Conservation (phyloP, 2,797 vertebrate genomes). For the Melanogrammus aeglefinus region DNA sequence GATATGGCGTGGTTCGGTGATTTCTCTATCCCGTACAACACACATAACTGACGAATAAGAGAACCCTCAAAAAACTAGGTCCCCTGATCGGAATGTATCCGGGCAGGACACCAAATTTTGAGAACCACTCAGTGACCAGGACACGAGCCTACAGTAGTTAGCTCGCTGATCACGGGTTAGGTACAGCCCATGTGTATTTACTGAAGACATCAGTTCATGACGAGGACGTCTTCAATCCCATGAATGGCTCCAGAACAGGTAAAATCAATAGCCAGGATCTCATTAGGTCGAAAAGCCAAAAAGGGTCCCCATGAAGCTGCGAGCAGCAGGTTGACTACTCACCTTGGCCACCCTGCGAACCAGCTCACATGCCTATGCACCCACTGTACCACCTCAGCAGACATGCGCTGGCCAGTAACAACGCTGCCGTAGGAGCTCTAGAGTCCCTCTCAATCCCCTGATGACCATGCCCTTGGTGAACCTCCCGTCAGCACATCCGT, state of each 20-base stretch:
- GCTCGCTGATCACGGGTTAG: background rate
- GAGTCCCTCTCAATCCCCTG: background rate
- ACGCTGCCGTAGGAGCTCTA: background rate
- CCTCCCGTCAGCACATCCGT: background rate
- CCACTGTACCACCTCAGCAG: background rate
- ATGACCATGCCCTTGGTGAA: background rate
- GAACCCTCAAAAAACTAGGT: background rate
- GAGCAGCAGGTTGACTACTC: background rate
- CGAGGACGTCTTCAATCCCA: background rate
- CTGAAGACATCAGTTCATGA: background rate
- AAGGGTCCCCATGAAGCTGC: background rate
- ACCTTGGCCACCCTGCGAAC: background rate
- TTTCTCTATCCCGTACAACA: no score
- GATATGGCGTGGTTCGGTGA: no score
- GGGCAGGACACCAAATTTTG: background rate
- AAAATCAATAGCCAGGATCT: background rate
- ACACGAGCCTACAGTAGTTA: background rate
- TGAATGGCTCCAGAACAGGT: background rate
- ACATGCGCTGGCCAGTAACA: background rate
- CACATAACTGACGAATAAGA: no score
- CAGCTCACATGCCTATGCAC: background rate
- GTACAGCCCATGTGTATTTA: background rate
- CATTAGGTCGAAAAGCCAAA: background rate
- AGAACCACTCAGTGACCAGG: no score
- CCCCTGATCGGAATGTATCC: background rate